Percentiles rank a stretch among this genome's conserved stretches.
phyloP scores from a whole-genome alignment of 2,113 vertebrate species.

The Rana temporaria region DNA sequence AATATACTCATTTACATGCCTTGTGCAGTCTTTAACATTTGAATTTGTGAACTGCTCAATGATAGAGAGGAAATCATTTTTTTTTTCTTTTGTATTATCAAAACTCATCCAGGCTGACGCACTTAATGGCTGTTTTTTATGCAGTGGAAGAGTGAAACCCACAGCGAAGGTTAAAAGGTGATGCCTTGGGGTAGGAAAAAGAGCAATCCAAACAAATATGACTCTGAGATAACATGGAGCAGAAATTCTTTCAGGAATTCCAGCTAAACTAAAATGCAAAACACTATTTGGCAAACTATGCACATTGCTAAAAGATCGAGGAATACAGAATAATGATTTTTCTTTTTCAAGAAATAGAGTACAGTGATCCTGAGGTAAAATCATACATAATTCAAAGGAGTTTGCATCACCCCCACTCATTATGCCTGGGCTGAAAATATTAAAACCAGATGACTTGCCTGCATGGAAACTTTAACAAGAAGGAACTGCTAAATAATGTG shows the following conservation, averaged over 20 bases:
- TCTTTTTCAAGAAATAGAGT: slow-evolving; percentile 5
- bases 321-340: slow-evolving; percentile 27
- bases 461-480: neutral
- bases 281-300: slow-evolving; percentile 11
- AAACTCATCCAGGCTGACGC: slow-evolving; percentile 41
- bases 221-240: slow-evolving; percentile 40
- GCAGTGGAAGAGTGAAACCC: slow-evolving; percentile 44
- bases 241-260: slow-evolving; percentile 53
- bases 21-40: neutral
- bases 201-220: slow-evolving; percentile 56
- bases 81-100: neutral
- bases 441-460: slow-evolving; percentile 37
- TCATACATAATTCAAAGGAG: slow-evolving; percentile 17
- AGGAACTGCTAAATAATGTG: neutral
- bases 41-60: neutral
- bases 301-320: slow-evolving; percentile 27
- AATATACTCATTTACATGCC: neutral
- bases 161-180: slow-evolving; percentile 41
- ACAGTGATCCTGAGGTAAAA: slow-evolving; percentile 8
- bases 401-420: slow-evolving; percentile 9
- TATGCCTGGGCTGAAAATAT: neutral
- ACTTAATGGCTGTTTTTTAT: slow-evolving; percentile 38
- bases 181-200: slow-evolving; percentile 38
- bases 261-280: slow-evolving; percentile 42
- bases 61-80: neutral